Evolutionary conservation across 1,140 invertebrate genomes (phyloP), one percentile per base, ranked within the genome.

Genomic region (Lepidostoma basale): DNA sequence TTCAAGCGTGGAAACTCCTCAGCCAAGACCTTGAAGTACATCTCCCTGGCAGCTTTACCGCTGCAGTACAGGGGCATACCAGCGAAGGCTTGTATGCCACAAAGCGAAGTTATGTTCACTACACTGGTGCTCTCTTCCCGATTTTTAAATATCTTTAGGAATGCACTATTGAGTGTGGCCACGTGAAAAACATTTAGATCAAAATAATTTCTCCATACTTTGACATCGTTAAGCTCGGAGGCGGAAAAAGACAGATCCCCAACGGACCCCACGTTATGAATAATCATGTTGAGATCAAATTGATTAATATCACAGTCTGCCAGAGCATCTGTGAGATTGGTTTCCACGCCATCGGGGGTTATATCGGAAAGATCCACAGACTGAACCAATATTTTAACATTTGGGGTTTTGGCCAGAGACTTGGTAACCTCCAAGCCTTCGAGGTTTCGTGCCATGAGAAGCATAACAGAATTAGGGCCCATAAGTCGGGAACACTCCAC

Each of bases 251-350:
- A 78, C 22, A 92, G 76, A 78, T 92, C 87, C n/a, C 95, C 95
- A 26, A 96, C 74, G 0, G 91, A 89, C 3, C 93, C 96, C 6
- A 91, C 95, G 87, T 98, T 98, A 76, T 98, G 95, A 62, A 98
- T 86, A 12, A 98, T 85, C 3, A 97, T 77, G 22, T 84, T 85
- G 59, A 87, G 84, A 52, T 91, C 83, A 75, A 92, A 94, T 49
- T 86, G 75, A 16, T 76, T 62, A 8, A 79, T 22, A 30, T 77
- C 77, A 33, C 74, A 74, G 42, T 78, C 75, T 25, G 75, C 70
- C 69, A 86, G 62, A 60, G 77, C 74, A 33, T 83, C 75, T 1
- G 78, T 72, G 8, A 90, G 74, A 0, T 86, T 76, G 72, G 79
- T 77, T 64, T 83, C 73, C 66, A 88, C 83, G 12, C 84, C 75